phyloP scores from a whole-genome alignment of 2,888 invertebrate genomes.

The Ectropis crepuscularia region DNA sequence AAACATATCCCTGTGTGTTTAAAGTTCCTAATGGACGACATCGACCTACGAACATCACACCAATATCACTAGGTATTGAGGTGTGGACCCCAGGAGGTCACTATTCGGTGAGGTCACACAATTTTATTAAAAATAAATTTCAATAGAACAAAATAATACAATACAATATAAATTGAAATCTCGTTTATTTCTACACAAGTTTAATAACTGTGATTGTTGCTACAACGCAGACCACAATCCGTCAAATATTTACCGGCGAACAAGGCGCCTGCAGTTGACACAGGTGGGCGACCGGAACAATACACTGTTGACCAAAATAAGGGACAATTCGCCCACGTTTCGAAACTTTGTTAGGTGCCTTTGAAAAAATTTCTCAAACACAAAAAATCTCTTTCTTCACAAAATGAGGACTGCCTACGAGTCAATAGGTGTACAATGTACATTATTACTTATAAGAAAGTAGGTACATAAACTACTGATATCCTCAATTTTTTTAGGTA shows the following conservation, averaged over 20 bases:
- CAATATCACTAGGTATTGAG: too few species aligned
- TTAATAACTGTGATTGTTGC: not conserved
- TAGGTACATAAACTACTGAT: too few species aligned
- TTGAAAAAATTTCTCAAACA: not conserved
- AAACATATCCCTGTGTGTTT: too few species aligned
- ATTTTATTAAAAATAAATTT: too few species aligned
- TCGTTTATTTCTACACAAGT: not conserved
- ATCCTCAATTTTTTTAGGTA: too few species aligned
- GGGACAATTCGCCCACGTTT: slow-evolving; percentile 13
- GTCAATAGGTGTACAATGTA: too few species aligned
- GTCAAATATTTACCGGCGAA: slow-evolving; percentile 25
- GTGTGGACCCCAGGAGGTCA: too few species aligned
- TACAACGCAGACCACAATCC: slow-evolving; percentile 14
- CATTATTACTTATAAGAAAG: too few species aligned
- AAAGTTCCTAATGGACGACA: too few species aligned
- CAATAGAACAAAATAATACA: too few species aligned
- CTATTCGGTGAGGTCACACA: too few species aligned
- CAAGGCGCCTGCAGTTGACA: slow-evolving; percentile 18
- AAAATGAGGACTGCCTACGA: not conserved
- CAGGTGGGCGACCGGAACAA: slow-evolving; percentile 19
- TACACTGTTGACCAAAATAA: slow-evolving; percentile 30
- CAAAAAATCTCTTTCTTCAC: not conserved
- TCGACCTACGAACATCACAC: too few species aligned
- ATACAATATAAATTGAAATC: not conserved
- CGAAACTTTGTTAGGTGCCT: slow-evolving; percentile 1